Base-by-base conservation (phyloP, 2,113 vertebrate species). In the Martes martes region DNA sequence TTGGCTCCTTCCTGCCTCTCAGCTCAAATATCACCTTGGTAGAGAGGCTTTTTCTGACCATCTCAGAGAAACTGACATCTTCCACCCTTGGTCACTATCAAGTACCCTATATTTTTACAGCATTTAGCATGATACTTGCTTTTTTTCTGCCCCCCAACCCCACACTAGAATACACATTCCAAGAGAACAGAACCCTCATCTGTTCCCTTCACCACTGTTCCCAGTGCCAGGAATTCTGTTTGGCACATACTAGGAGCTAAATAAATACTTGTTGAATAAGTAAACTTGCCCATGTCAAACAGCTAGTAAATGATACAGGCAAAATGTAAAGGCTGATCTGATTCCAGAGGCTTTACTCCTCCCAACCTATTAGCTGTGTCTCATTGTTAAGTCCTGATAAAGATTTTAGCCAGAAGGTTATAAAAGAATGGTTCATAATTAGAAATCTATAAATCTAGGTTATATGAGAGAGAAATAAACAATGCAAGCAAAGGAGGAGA, bases 361-460 rank as follows among this genome's bases (percentile, higher is more conserved):
- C 39, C 31, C 11, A 55, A 33, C 33, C 84, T 42, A 4, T 89
- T 47, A 94, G 83, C 28, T 73, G 59, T 45, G 74, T 94, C 86
- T 96, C 55, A 14, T 42, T 74, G 36, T 63, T 74, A 69, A 86
- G 45, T 59, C 92, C 89, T 92, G 79, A 90, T 71, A 63, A 92
- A 91, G 19, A 6, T 86, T 95, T 88, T 93, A 95, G 94, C 78
- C 33, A 87, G 21, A 65, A 89, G 61, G 33, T 95, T 94, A 90
- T 93, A 90, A 96, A 90, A 90, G 61, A 91, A 36, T 28, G 69
- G 18, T 50, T 97, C 63, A 57, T 92, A 92, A 97, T 96, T 96
- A 96, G 86, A 92, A 96, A 96, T 61, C 88, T 95, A 67, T 90
- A 97, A 98, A 74, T 92, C 42, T 67, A 93, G 78, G 39, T 74